Conservation (phyloP, 2,797 vertebrate species). For the Kryptopterus vitreolus region DNA sequence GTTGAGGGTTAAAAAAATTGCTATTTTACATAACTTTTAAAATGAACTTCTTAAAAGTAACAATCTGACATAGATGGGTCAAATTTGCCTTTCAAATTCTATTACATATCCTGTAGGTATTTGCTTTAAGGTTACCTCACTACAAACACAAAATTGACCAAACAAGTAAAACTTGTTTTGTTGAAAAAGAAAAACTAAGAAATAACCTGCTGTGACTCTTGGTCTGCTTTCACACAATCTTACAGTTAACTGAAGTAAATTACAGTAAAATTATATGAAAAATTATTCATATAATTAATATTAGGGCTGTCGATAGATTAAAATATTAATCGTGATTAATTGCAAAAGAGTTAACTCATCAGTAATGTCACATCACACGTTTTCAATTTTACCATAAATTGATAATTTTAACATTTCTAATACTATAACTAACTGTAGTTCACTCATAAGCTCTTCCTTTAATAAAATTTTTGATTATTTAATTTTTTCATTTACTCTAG, state of each 20-base stretch:
- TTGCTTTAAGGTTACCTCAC: not conserved
- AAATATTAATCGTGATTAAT: too few relatives aligned
- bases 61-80: not conserved
- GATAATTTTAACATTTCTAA: too few relatives aligned
- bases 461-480: too few relatives aligned
- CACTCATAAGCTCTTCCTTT: too few relatives aligned
- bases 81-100: constrained; percentile 9
- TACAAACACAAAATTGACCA: not conserved
- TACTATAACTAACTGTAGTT: too few relatives aligned
- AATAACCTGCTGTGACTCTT: not conserved
- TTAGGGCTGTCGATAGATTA: too few relatives aligned
- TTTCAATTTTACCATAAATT: too few relatives aligned
- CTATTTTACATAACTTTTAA: not conserved
- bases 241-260: not conserved
- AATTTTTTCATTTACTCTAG: too few relatives aligned
- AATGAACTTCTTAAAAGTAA: not conserved
- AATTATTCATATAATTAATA: too few relatives aligned
- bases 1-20: not conserved
- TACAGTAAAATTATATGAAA: too few relatives aligned
- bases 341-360: too few relatives aligned
- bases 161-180: constrained; percentile 7
- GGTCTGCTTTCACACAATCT: not conserved
- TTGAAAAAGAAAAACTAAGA: not conserved
- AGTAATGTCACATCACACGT: too few relatives aligned
- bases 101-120: not conserved